Evolutionary conservation across 2,113 vertebrate species (phyloP), one percentile per base, ranked within the genome.

Genomic region (Polypterus senegalus): DNA sequence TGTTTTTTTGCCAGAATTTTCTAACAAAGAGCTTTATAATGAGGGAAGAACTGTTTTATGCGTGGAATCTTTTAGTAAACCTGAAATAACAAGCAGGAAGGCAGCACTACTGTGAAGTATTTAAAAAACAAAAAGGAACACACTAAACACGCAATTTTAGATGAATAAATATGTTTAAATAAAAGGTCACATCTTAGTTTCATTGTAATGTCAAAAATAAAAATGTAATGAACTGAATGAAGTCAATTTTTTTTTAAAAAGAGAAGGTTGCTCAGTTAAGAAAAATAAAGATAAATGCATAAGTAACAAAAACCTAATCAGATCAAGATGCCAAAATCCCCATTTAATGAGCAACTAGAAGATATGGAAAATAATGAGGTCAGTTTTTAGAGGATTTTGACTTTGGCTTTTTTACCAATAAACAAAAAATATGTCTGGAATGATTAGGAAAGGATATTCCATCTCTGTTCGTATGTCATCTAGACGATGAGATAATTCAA

Each of bases 361-460:
- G 67, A 74, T 70, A 76, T 67, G 64, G 48, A 66, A 61, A 46
- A 27, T 27, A 27, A 27, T 27, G 27, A 27, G 27, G 27, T 27
- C 27, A 27, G 27, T 27, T 27, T 27, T 27, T 27, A 27, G 27
- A 27, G 27, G 27, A 27, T 27, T 27, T 27, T 27, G 27, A 27
- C 27, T 27, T 11, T 27, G 43, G 45, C 27, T 27, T 27, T 27
- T 27, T 52, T 60, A n/a, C 58, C 44, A 10, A 10, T 4, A 69
- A 54, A 63, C 9, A 64, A 49, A 57, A n/a, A 54, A 51, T 5
- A 6, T 5, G 46, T 4, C 44, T 46, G 48, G 5, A n/a, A 57
- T 54, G 48, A 68, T 67, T 45, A 69, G 44, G 68, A 88, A 97
- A 98, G 95, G 96, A 99, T 99, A 99, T 99, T 99, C 95, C 94